Percentiles rank a stretch among this genome's conserved stretches.
Evolutionary conservation across 2,888 invertebrate species (phyloP).

Genomic region (Antheraea yamamai): DNA sequence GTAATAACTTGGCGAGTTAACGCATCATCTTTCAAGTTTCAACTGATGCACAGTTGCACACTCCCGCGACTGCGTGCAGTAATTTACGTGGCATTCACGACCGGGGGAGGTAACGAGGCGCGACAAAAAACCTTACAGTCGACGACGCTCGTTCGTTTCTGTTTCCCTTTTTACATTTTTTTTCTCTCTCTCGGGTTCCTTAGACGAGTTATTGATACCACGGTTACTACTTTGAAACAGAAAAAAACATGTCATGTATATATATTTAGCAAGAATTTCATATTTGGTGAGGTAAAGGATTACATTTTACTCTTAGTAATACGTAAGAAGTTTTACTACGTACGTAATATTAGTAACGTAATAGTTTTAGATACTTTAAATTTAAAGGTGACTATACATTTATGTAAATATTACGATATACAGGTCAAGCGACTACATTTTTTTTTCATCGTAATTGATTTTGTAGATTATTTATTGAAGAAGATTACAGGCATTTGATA

Average conservation of each 20-base stretch:
- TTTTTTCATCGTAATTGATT: no score
- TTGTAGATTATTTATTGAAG: no score
- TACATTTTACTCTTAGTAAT: no score
- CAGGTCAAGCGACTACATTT: no score
- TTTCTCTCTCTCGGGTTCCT: conserved; percentile 25
- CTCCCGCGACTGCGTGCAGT: conserved; percentile 30
- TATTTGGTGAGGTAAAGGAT: not conserved
- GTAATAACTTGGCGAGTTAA: conserved; percentile 24
- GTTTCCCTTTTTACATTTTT: conserved; percentile 44
- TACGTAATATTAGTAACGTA: no score
- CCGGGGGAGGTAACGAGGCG: conserved; percentile 57
- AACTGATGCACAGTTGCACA: conserved; percentile 22
- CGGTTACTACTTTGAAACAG: not conserved
- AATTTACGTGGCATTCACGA: conserved; percentile 53
- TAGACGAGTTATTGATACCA: not conserved
- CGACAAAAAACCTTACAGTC: conserved; percentile 56
- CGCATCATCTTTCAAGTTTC: conserved; percentile 25
- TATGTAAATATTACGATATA: no score
- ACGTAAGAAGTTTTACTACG: no score
- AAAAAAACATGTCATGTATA: not conserved
- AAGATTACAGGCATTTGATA: no score
- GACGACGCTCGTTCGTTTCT: conserved; percentile 45
- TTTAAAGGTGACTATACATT: no score
- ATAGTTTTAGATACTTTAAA: no score
- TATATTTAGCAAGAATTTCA: not conserved